Conservation (phyloP, 64 coral and sea anemone genomes). For the Actinia equina region DNA sequence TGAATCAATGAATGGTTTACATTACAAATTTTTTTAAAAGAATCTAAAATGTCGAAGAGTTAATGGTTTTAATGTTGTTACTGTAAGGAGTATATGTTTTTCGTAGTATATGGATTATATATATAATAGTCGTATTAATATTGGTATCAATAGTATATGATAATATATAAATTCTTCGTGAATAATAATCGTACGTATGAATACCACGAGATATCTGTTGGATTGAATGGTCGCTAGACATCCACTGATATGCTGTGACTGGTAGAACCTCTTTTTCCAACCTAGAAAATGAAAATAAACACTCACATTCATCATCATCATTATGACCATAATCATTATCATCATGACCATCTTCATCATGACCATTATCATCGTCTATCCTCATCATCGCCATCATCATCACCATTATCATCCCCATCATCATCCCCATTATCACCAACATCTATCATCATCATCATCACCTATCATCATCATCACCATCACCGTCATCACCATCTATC, state of each 20-base stretch:
- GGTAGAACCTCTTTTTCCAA: background rate
- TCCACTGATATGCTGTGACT: background rate
- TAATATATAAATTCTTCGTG: constrained; percentile 12
- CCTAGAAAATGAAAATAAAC: background rate
- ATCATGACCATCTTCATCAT: background rate
- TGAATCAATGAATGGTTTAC: too few species aligned
- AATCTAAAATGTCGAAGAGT: too few species aligned
- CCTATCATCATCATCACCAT: too few species aligned
- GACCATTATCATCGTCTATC: background rate
- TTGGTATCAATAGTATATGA: background rate
- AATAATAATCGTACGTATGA: constrained; percentile 7
- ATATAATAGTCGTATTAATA: background rate
- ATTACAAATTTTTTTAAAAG: too few species aligned
- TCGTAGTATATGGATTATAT: background rate
- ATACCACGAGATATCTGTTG: background rate
- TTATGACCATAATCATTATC: background rate
- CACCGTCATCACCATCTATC: too few species aligned
- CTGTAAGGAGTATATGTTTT: too few species aligned
- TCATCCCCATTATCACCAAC: too few species aligned
- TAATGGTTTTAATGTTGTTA: too few species aligned
- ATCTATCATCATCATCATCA: too few species aligned
- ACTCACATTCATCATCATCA: too few species aligned
- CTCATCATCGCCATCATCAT: background rate
- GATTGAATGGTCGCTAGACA: background rate
- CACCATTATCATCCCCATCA: too few species aligned